These are phyloP conservation scores for Dermatemys mawii DNA, from an alignment of 2,113 vertebrate genomes.

Conservation along the genomic window DNA sequence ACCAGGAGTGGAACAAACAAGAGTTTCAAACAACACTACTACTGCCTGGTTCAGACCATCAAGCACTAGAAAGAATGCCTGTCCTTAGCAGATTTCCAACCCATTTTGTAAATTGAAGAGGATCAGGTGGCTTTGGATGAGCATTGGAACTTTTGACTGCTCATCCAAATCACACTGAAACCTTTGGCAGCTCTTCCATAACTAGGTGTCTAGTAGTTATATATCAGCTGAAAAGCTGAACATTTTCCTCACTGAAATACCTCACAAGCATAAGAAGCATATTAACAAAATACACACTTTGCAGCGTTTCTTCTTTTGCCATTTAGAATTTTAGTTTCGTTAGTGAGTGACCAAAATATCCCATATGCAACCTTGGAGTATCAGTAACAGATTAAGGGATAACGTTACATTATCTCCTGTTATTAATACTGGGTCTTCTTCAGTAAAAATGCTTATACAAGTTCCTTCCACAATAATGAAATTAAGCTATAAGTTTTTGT, in stretches of 20 bases:
- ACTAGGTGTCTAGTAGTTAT: background rate
- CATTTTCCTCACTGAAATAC: background rate
- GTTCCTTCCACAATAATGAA: constrained; percentile 44
- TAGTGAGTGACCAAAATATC: constrained; percentile 37
- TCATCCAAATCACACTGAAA: background rate
- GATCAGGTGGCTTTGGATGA: background rate
- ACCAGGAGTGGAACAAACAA: background rate
- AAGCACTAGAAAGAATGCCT: background rate
- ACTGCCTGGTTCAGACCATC: background rate
- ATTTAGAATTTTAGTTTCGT: constrained; percentile 59
- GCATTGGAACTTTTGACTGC: background rate
- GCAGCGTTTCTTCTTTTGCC: constrained; percentile 10
- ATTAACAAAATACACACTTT: constrained; percentile 36
- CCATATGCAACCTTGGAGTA: constrained; percentile 17
- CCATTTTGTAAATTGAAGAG: background rate
- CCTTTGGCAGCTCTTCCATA: background rate
- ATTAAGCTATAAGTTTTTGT: constrained; percentile 45
- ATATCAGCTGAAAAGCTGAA: fast-evolving
- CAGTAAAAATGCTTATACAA: constrained; percentile 22
- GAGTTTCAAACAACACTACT: background rate
- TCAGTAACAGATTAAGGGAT: constrained; percentile 25
- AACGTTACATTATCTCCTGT: background rate
- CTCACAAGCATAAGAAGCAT: background rate
- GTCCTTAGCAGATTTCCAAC: background rate
- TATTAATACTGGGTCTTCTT: constrained; percentile 3